Evolutionary conservation across 2,797 vertebrate species (phyloP), one percentile per base, ranked within the genome.

Genomic region (Smutsia gigantea): DNA sequence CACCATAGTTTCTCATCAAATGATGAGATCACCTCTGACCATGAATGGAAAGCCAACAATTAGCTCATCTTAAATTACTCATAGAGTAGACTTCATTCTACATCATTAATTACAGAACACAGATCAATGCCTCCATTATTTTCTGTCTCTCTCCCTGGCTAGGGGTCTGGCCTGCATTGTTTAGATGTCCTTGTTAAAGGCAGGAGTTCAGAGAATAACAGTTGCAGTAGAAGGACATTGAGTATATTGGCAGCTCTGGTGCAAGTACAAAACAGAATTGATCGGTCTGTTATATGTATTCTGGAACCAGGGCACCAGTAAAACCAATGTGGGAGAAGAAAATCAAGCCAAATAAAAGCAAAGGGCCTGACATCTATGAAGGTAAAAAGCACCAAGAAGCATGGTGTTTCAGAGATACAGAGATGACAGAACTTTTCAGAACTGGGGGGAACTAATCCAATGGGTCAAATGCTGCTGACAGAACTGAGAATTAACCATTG

Each of bases 201-300:
- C 37, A 96, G 34, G 68, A 66, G 17, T 89, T 89, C 11, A n/a
- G 53, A 75, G 34, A 3, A 34, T 51, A 82, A n/a, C 34, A 34
- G 11, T 59, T 77, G 46, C 59, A 18, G 75, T 6, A 59, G 82
- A 71, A 86, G 72, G 61, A 42, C 8, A 49, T 3, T 51, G 39
- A 77, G 19, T 59, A n/a, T 59, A 34, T 75, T 91, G 34, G 19
- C 7, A 77, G 17, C 49, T 84, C 34, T 77, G 9, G 12, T n/a
- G 9, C 55, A 96, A 96, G 27, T 25, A 64, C 42, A 75, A 72
- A 87, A 79, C 5, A 55, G 27, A 92, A 93, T 90, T 53, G 79
- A 14, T 1, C 1, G 23, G 21, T 78, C 37, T 75, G 0, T 94
- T 87, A 15, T 5, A 18, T 46, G 42, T 72, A 31, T 29, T 51